Evolutionary conservation across 2,797 vertebrate genomes (phyloP), one percentile per base, ranked within the genome.

Genomic region (Oreortyx pictus): DNA sequence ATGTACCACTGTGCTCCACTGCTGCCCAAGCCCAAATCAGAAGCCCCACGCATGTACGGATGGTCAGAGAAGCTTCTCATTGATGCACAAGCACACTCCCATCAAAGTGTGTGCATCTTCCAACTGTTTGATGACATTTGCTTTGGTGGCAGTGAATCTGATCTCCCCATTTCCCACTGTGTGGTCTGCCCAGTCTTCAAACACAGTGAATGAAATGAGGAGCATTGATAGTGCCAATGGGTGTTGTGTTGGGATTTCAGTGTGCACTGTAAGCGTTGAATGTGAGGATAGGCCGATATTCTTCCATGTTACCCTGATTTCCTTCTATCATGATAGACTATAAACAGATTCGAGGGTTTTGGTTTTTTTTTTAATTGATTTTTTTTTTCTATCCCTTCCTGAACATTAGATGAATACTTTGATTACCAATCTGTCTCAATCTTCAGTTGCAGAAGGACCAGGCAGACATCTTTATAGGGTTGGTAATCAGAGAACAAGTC

Each of bases 41-140:
- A 29, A 64, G 35, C 5, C 11, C 11, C 11, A 1, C 1, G 0
- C 23, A 11, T 1, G 11, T 16, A 65, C 31, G 0, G 0, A 39
- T 25, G 14, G 43, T 60, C 43, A 56, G 88, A 77, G 49, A 35
- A 41, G 44, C 27, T 87, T 46, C 35, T 62, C 4, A 2, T 11
- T 64, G 49, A 12, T 46, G 15, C 78, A 24, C 18, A 57, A 47
- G 52, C 31, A n/a, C 19, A 3, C 54, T 61, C 13, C 11, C 44
- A 14, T 2, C 57, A 50, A 44, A 84, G n/a, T 7, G 8, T 9
- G 13, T 1, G 16, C 8, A 3, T 11, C 17, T 78, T 33, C 14
- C 6, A 2, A 56, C 24, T 54, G 67, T 50, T 27, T 22, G n/a
- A 37, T 64, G 0, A 0, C 23, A 9, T 49, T 41, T 73, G 14